Evolutionary conservation across 2,888 invertebrate genomes (phyloP).

Genomic region (Gibbula magus): DNA sequence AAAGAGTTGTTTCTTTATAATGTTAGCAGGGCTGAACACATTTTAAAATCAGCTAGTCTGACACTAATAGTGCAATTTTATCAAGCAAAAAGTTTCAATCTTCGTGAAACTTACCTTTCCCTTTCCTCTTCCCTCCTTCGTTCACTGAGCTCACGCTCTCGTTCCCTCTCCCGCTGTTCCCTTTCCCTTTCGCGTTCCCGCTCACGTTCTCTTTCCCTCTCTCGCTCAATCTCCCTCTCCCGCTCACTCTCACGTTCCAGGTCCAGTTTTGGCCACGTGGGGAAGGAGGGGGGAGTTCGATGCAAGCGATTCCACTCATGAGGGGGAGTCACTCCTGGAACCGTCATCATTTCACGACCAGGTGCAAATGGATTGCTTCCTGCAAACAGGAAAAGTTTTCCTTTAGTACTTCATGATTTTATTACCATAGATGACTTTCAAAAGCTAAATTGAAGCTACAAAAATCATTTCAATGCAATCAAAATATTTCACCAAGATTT

Average conservation of each 20-base stretch:
- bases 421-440: too few relatives aligned
- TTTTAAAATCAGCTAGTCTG: too few relatives aligned
- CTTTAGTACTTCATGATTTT: too few relatives aligned
- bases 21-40: too few relatives aligned
- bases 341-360: conserved; percentile 51
- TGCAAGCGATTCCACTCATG: conserved; percentile 70
- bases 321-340: conserved; percentile 58
- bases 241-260: conserved; percentile 52
- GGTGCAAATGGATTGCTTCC: conserved; percentile 43
- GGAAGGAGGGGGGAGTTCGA: conserved; percentile 70
- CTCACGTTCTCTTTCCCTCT: conserved; percentile 42
- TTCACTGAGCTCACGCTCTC: conserved; percentile 10
- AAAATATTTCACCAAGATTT: too few relatives aligned
- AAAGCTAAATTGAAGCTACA: too few relatives aligned
- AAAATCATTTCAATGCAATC: too few relatives aligned
- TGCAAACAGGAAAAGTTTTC: background rate
- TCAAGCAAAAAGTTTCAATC: background rate
- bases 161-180: conserved; percentile 27
- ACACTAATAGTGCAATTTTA: too few relatives aligned
- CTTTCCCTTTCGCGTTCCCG: conserved; percentile 42
- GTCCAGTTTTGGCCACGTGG: conserved; percentile 59
- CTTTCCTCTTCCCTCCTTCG: conserved; percentile 50
- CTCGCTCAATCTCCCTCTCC: conserved; percentile 38
- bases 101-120: conserved; percentile 38
- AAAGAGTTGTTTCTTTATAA: too few relatives aligned